Conservation (phyloP, 2,113 vertebrate genomes). For the Saccopteryx leptura region DNA sequence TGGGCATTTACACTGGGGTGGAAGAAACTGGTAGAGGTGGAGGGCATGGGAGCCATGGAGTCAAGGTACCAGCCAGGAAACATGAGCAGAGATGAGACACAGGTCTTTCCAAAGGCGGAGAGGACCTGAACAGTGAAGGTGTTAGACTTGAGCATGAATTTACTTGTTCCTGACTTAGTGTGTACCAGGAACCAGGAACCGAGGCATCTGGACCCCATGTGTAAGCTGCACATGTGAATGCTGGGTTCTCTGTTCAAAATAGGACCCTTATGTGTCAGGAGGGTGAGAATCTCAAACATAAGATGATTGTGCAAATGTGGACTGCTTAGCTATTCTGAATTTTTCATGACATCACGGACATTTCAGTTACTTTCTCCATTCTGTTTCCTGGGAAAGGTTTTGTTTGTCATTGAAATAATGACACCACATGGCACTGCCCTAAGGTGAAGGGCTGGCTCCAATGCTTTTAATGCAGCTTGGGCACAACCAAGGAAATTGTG, state of each 20-base stretch:
- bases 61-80: neutral
- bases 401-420: conserved; percentile 55
- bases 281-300: neutral
- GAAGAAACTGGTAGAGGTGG: neutral
- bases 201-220: neutral
- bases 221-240: neutral
- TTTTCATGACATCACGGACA: neutral
- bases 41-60: neutral
- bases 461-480: neutral
- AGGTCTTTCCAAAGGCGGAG: neutral
- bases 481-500: neutral
- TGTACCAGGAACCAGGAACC: neutral
- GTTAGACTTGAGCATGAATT: neutral
- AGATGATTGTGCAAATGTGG: neutral
- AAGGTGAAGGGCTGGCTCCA: conserved; percentile 5
- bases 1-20: neutral
- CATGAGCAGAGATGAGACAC: neutral
- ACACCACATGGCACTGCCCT: neutral
- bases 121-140: neutral
- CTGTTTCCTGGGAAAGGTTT: conserved; percentile 55
- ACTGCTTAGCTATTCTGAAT: neutral
- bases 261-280: neutral
- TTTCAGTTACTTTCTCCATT: conserved; percentile 31
- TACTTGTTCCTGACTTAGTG: conserved; percentile 8
- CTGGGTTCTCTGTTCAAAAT: neutral